Evolutionary conservation across 2,888 invertebrate species (phyloP), one percentile per base, ranked within the genome.

Genomic region (Dynastes tityus): DNA sequence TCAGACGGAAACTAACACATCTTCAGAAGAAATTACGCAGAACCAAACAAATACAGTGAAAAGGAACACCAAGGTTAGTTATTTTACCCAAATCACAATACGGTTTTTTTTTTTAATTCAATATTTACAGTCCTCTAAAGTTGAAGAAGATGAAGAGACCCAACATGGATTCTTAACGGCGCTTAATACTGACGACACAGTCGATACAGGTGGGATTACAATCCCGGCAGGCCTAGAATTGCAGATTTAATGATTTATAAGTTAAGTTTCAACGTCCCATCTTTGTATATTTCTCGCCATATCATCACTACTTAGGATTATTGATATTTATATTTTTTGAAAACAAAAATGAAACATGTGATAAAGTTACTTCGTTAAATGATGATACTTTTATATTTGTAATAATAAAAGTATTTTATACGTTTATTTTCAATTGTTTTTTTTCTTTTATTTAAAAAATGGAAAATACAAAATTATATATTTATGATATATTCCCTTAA

Each of bases 151-250:
- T 55, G 90, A 90, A 63, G 90, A 90, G 83, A 89, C 89, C 0
- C 89, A 88, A 79, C 86, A 84, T 77, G 85, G 83, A 68, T 82
- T 87, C 27, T 85, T 85, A 79, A 71, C 83, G 9, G 81, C 83
- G 4, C 86, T 87, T 68, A 83, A 84, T 29, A 82, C 87, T 65
- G 90, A 90, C 81, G 88, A 88, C 80, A 88, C 88, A 78, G 88
- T 91, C 64, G 91, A 91, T 82, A 91, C 90, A 2, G 91, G 91
- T 22, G 91, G 91, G 32, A 91, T 91, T 80, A 91, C 91, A 32
- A 91, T 91, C 80, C 91, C 91, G 0, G 91, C 91, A 5, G 90
- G 89, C 37, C 83, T 84, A 58, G 86, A 87, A 78, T 74, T 83
- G n/a, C 82, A 84, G 80, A 87, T 88, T 29, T 87, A 74, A 67